These are phyloP conservation scores for Chaenodraco wilsoni DNA, from an alignment of 2,797 vertebrate genomes.

Conservation along the genomic window DNA sequence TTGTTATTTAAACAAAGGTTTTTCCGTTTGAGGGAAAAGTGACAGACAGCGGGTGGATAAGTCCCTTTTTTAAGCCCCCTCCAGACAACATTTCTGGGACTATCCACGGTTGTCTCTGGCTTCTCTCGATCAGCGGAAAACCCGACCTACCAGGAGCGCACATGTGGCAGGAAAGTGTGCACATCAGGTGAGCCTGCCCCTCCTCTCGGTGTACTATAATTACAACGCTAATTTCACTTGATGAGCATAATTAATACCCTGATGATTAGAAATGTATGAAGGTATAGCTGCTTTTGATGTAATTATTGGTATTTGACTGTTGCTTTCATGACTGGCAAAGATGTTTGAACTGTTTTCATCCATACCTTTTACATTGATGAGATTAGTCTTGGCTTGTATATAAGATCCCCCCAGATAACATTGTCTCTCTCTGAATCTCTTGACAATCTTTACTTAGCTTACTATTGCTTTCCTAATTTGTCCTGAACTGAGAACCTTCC, in stretches of 20 bases:
- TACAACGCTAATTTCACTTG: slow-evolving; percentile 41
- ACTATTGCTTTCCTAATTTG: background rate
- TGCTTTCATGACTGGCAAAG: slow-evolving; percentile 49
- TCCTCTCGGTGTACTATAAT: slow-evolving; percentile 62
- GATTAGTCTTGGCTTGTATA: slow-evolving; percentile 66
- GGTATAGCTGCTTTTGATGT: slow-evolving; percentile 38
- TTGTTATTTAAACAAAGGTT: slow-evolving; percentile 34
- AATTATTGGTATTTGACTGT: slow-evolving; percentile 58
- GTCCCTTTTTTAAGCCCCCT: slow-evolving; percentile 51
- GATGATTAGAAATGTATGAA: slow-evolving; percentile 50
- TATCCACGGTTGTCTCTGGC: slow-evolving; percentile 80
- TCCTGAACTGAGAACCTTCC: background rate
- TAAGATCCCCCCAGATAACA: slow-evolving; percentile 64
- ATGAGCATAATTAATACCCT: slow-evolving; percentile 48
- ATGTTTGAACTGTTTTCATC: slow-evolving; percentile 72
- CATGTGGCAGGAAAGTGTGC: slow-evolving; percentile 59
- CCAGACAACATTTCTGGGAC: slow-evolving; percentile 62
- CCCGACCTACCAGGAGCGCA: slow-evolving; percentile 46
- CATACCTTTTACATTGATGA: slow-evolving; percentile 59
- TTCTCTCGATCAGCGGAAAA: slow-evolving; percentile 75
- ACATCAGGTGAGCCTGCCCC: slow-evolving; percentile 69
- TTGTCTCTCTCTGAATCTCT: slow-evolving; percentile 64
- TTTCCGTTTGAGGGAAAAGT: slow-evolving; percentile 74
- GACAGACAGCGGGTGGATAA: slow-evolving; percentile 77
- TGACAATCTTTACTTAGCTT: slow-evolving; percentile 15